Evolutionary conservation across 1,140 invertebrate species (phyloP).

Genomic region (Drosophila kanapiae): DNA sequence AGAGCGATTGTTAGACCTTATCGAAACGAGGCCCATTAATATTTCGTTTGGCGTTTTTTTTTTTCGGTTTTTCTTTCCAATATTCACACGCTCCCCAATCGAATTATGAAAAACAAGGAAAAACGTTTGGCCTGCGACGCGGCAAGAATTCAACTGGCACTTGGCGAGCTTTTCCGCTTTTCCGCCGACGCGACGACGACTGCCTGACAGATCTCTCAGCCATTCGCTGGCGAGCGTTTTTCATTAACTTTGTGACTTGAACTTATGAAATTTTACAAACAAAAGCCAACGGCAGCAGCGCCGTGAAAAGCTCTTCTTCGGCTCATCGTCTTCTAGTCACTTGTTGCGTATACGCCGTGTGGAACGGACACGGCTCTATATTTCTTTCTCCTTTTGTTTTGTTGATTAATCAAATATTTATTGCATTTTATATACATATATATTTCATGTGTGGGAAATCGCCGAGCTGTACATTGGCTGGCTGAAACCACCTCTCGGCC

Average conservation of each 20-base stretch:
- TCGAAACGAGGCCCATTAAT: constrained; percentile 25
- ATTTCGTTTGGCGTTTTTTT: neutral
- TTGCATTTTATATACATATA: constrained; percentile 2
- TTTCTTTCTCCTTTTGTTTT: neutral
- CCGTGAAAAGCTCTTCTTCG: constrained; percentile 45
- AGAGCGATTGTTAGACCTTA: constrained; percentile 28
- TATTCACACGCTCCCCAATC: constrained; percentile 43
- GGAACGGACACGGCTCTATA: neutral
- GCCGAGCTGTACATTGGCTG: constrained; percentile 1
- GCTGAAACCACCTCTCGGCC: constrained; percentile 7
- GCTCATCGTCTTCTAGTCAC: constrained; percentile 45
- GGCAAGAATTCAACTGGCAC: constrained; percentile 71
- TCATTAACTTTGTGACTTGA: constrained; percentile 76
- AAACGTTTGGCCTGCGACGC: constrained; percentile 61
- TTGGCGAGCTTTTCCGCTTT: constrained; percentile 69
- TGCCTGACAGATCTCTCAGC: constrained; percentile 56
- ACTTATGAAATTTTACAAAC: constrained; percentile 47
- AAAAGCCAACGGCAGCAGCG: constrained; percentile 17
- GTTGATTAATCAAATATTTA: constrained; percentile 48
- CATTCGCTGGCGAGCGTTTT: constrained; percentile 51
- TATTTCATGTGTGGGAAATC: constrained; percentile 34
- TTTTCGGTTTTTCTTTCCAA: constrained; percentile 19
- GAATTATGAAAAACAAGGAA: constrained; percentile 22
- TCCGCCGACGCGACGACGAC: constrained; percentile 49
- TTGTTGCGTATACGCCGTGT: constrained; percentile 80